Evolutionary conservation across 2,888 invertebrate genomes (phyloP), one percentile per base, ranked within the genome.

Genomic region (Cylindroiulus punctatus): DNA sequence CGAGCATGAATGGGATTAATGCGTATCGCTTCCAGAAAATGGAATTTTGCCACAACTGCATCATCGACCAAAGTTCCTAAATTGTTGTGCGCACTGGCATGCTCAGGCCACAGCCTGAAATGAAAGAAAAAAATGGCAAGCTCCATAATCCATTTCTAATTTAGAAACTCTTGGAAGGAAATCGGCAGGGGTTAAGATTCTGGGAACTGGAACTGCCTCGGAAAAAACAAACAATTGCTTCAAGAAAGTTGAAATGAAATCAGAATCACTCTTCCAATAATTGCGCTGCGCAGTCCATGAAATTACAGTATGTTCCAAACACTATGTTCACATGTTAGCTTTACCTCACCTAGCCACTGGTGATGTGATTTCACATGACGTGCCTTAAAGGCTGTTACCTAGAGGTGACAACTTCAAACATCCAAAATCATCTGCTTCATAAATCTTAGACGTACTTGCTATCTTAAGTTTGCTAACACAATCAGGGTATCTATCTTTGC

Each of bases 71-170:
- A 91, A 0, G 96, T 96, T 32, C 96, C 97, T 84, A 97, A 92
- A 91, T 97, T 97, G 91, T 96, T 96, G 91, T 96, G 95, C 0
- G 96, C 96, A 90, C 96, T 96, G 8, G 96, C 95, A 90, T 96
- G 95, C 57, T 94, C 93, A 17, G 96, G 96, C 95, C 96, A 96
- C 84, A 96, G 91, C 90, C 96, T 96, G 92, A 10, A 84, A 84
- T 52, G 47, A 83, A 10, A 83, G 47, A 52, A 76, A 76, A 52
- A 52, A 4, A 57, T 19, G 36, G 30, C 76, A 76, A 76, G 14
- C 30, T 76, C 76, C 76, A n/a, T n/a, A n/a, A n/a, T n/a, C n/a
- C n/a, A 76, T 76, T 30, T 76, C 14, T 76, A 30, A 76, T 76
- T 30, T 26, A 12, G 30, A 76, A 76, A 30, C 26, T 76, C 30